Evolutionary conservation across 2,888 invertebrate genomes (phyloP).

Genomic region (Leucozona laternaria): DNA sequence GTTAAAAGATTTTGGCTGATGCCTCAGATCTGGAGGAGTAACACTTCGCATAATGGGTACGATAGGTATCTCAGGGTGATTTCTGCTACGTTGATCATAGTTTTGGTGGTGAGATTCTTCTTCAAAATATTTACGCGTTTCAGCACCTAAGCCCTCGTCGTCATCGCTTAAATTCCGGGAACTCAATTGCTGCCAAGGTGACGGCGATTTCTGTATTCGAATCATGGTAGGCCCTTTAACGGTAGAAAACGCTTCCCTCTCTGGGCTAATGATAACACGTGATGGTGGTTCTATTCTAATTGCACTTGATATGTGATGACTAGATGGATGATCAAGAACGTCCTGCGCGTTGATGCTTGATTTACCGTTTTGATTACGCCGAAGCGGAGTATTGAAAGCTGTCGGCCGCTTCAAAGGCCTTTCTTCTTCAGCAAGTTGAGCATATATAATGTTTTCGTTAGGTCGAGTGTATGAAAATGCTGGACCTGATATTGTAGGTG

Average conservation of each 20-base stretch:
- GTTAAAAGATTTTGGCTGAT: slow-evolving; percentile 78
- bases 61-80: slow-evolving; percentile 86
- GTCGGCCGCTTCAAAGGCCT: slow-evolving; percentile 26
- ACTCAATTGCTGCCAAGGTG: slow-evolving; percentile 82
- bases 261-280: slow-evolving; percentile 75
- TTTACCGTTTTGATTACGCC: slow-evolving; percentile 49
- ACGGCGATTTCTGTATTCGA: slow-evolving; percentile 80
- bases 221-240: slow-evolving; percentile 78
- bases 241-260: slow-evolving; percentile 70
- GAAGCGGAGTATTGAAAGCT: slow-evolving; percentile 33
- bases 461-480: slow-evolving; percentile 92
- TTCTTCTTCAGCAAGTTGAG: slow-evolving; percentile 87
- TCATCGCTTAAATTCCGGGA: slow-evolving; percentile 87
- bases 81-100: slow-evolving; percentile 76
- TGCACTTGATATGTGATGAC: slow-evolving; percentile 76
- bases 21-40: slow-evolving; percentile 82
- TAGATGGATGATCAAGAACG: slow-evolving; percentile 78
- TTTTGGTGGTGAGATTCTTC: slow-evolving; percentile 79
- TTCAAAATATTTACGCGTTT: slow-evolving; percentile 84
- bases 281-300: slow-evolving; percentile 55
- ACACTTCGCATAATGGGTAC: slow-evolving; percentile 86
- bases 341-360: slow-evolving; percentile 75
- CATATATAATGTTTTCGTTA: slow-evolving; percentile 89
- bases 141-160: slow-evolving; percentile 91
- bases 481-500: slow-evolving; percentile 89